A percentile compares a stretch with the other conserved stretches of the same genome.
Evolutionary conservation across 2,113 vertebrate genomes (phyloP).

Genomic region (Triplophysa rosa): DNA sequence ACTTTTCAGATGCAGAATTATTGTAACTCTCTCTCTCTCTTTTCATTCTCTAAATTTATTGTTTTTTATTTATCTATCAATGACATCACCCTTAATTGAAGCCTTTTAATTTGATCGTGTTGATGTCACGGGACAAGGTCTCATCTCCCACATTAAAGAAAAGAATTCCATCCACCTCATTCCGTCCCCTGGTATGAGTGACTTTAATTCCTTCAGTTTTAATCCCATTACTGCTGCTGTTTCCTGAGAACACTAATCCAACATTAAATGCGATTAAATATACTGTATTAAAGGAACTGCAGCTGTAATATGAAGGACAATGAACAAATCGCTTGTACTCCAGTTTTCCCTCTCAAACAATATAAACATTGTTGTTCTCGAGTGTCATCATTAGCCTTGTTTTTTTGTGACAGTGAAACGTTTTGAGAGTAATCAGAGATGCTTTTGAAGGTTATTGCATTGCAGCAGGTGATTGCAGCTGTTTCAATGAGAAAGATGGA

Average conservation of each 20-base stretch:
- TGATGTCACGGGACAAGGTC: background rate
- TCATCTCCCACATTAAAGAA: too few species aligned
- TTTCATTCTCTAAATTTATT: background rate
- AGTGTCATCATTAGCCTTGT: background rate
- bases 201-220: constrained; percentile 36
- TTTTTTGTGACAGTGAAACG: background rate
- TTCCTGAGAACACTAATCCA: constrained; percentile 41
- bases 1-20: too few species aligned
- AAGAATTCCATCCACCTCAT: background rate
- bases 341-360: background rate
- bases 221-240: constrained; percentile 39
- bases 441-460: constrained; percentile 18
- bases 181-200: constrained; percentile 20
- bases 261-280: constrained; percentile 36
- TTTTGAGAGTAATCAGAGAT: background rate
- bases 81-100: constrained; percentile 31
- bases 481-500: background rate
- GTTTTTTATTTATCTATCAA: background rate
- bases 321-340: background rate
- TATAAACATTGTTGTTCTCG: background rate
- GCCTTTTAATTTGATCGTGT: constrained; percentile 5
- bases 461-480: background rate
- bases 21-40: background rate
- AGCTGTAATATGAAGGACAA: constrained; percentile 20
- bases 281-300: constrained; percentile 11